Conservation (phyloP, 64 coral and sea anemone genomes). For the Hydrozoanthus tunicans region DNA sequence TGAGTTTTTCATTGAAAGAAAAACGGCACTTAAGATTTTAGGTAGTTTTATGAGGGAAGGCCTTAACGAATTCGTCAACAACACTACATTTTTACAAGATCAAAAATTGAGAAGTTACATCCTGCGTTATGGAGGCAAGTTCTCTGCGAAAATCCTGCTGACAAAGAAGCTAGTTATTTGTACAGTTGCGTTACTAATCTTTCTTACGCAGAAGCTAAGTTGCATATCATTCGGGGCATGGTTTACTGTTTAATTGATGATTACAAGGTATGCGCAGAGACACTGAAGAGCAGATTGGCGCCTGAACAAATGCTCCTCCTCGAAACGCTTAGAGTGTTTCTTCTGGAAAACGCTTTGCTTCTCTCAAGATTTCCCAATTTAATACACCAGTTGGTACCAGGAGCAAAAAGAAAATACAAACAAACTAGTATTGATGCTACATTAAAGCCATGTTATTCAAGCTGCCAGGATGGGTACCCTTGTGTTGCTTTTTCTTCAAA, state of each 20-base stretch:
- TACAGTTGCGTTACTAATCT: slow-evolving; percentile 22
- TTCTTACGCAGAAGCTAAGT: neutral
- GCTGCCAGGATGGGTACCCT: too few species aligned
- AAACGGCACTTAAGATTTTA: slow-evolving; percentile 10
- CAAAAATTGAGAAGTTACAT: neutral
- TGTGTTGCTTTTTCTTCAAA: neutral
- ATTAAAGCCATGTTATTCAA: too few species aligned
- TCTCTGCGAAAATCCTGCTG: neutral
- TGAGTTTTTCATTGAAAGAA: slow-evolving; percentile 40
- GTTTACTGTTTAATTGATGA: neutral
- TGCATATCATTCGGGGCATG: neutral
- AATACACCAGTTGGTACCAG: neutral
- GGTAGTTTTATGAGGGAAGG: neutral
- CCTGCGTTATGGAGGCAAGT: slow-evolving; percentile 15
- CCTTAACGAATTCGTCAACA: neutral
- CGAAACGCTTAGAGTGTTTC: neutral
- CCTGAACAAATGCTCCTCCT: neutral
- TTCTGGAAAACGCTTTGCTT: too few species aligned
- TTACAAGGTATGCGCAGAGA: slow-evolving; percentile 4
- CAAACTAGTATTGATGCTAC: too few species aligned
- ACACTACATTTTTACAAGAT: neutral
- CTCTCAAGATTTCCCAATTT: neutral
- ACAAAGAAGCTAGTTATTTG: neutral
- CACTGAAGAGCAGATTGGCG: slow-evolving; percentile 7
- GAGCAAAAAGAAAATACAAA: neutral